Evolutionary conservation across 2,888 invertebrate genomes (phyloP).

Genomic region (Phaedon cochleariae): DNA sequence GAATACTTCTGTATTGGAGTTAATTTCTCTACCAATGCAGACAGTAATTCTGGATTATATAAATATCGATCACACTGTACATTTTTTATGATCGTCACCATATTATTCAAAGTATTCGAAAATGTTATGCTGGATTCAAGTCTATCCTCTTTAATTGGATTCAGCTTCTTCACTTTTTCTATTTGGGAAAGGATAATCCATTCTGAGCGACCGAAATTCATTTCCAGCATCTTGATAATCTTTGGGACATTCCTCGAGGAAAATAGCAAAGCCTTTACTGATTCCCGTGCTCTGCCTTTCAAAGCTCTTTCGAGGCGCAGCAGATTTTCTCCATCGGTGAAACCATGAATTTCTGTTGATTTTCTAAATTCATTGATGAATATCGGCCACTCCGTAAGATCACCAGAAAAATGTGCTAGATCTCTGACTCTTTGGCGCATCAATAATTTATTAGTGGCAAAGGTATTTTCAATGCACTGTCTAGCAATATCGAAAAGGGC

Average conservation of each 20-base stretch:
- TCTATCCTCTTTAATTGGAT: neutral
- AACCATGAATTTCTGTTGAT: neutral
- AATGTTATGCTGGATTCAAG: too few species aligned
- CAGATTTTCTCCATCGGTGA: neutral
- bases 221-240: too few species aligned
- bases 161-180: neutral
- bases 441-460: neutral
- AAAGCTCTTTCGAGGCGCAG: neutral
- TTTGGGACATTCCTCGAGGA: too few species aligned
- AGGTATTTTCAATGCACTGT: neutral
- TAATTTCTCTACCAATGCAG: too few species aligned
- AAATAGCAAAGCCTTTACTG: too few species aligned
- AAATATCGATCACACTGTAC: too few species aligned
- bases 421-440: neutral
- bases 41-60: too few species aligned
- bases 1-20: neutral
- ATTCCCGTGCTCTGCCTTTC: neutral
- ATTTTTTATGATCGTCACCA: neutral
- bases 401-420: neutral
- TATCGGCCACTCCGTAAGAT: neutral
- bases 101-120: neutral
- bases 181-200: neutral
- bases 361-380: neutral
- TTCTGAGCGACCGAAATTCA: too few species aligned
- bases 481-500: neutral